These are phyloP conservation scores for Alloplasta piceator DNA, from an alignment of 2,888 invertebrate genomes.

Conservation along the genomic window DNA sequence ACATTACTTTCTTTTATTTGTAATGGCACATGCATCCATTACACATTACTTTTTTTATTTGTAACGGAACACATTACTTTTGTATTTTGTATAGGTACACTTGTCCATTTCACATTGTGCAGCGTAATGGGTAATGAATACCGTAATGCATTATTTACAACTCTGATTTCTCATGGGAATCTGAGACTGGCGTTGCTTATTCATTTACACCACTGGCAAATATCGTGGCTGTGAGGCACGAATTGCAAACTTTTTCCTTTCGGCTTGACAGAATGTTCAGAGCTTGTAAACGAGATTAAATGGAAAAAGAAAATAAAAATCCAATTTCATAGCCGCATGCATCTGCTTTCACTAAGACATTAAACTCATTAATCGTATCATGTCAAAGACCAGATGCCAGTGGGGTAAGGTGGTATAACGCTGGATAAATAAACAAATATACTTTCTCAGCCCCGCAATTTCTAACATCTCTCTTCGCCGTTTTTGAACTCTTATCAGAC, in stretches of 20 bases:
- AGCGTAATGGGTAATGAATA: no score
- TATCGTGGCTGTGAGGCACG: conserved; percentile 28
- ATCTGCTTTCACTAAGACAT: conserved; percentile 41
- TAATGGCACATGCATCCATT: no score
- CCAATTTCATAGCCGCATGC: conserved; percentile 51
- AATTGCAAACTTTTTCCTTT: conserved; percentile 30
- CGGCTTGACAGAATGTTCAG: conserved; percentile 39
- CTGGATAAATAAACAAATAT: background rate
- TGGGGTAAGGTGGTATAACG: conserved; percentile 62
- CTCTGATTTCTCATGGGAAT: no score
- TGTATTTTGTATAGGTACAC: no score
- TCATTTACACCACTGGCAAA: conserved; percentile 32
- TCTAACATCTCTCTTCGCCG: background rate
- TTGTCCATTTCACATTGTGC: no score
- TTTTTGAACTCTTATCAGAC: conserved; percentile 53
- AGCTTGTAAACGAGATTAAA: conserved; percentile 28
- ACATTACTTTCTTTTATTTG: no score
- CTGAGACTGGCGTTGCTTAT: background rate
- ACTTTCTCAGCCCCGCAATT: background rate
- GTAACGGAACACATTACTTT: no score
- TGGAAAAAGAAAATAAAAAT: conserved; percentile 27
- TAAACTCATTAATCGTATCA: conserved; percentile 49
- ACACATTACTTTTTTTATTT: no score
- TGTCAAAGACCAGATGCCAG: conserved; percentile 66
- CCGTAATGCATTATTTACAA: no score